Evolutionary conservation across 2,797 vertebrate species (phyloP), one percentile per base, ranked within the genome.

Genomic region (Erpetoichthys calabaricus): DNA sequence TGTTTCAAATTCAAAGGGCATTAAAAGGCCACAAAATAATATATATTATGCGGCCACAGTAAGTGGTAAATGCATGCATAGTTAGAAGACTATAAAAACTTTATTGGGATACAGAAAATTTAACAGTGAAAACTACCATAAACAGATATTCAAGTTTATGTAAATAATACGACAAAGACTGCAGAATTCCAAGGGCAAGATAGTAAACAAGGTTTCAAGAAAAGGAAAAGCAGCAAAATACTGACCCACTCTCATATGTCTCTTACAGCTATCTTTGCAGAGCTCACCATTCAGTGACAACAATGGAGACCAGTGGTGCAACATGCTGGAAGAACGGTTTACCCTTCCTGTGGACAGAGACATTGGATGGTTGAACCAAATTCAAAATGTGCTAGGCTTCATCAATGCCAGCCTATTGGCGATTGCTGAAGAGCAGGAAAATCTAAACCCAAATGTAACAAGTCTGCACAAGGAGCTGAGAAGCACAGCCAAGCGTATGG

Each of bases 321-420:
- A 41, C 10, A 8, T 6, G 5, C n/a, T 54, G 5, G 53, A 3
- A 8, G 10, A 42, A 8, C 66, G 3, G 61, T 46, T 1, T 78
- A 70, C 71, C 1, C 10, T 2, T 64, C 71, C 46, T 81, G 78
- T 55, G 70, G 73, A 6, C 49, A 69, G 45, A 68, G 68, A 3
- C 2, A 8, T 0, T 53, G 62, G 46, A 4, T 51, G 1, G 1
- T 65, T 41, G 3, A 49, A 0, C 1, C 8, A 1, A 5, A 44
- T 3, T 1, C 55, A 42, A 3, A 55, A 5, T 44, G 63, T 71
- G 60, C 63, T 84, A 9, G 1, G 6, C 6, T 85, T 75, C 62
- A 72, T 80, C 62, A 2, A 1, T 6, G 1, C 59, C 2, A 73
- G 70, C 9, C 60, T 82, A 57, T 0, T 47, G 1, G 7, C 60